Evolutionary conservation across 2,113 vertebrate species (phyloP), one percentile per base, ranked within the genome.

Genomic region (Atractosteus spatula): DNA sequence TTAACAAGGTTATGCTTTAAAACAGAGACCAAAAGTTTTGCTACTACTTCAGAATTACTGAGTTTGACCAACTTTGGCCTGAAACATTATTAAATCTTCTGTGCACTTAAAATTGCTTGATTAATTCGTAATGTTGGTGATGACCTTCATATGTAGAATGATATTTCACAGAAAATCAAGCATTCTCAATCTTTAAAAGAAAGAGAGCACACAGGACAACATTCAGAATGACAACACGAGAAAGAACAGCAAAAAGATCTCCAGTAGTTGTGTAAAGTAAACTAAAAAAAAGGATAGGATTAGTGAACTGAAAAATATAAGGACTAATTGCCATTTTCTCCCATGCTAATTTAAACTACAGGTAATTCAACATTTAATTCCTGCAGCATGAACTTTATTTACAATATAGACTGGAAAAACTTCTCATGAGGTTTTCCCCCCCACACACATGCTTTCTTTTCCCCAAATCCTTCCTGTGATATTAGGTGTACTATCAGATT

Each of bases 21-120:
- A 41, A 47, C 14, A 3, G 64, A 14, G 13, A 44, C 41, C 43
- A 42, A n/a, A 66, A 10, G 47, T 47, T 7, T 13, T 47, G 14
- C 4, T 66, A 3, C 29, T 8, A 8, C 62, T 16, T 3, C 17
- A 29, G 8, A 3, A 63, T 6, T 61, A 29, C 16, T 16, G 7
- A 29, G n/a, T 63, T 29, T 12, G 44, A 13, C 11, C 4, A 66
- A 66, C 41, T 66, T 14, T 44, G 41, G 42, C 6, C 42, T 44
- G 16, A 13, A 42, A 42, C 43, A n/a, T 44, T 44, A 66, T 66
- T 47, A 47, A 4, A 47, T 66, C 45, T 44, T 16, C 64, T 14
- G 43, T 44, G 13, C 43, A 45, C 12, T 66, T 45, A 29, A 43
- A 66, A 66, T 66, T 66, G 43, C 41, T 45, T 66, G 44, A 66